Base-by-base conservation (phyloP, 2,797 vertebrate species). In the Taenioides sp. region DNA sequence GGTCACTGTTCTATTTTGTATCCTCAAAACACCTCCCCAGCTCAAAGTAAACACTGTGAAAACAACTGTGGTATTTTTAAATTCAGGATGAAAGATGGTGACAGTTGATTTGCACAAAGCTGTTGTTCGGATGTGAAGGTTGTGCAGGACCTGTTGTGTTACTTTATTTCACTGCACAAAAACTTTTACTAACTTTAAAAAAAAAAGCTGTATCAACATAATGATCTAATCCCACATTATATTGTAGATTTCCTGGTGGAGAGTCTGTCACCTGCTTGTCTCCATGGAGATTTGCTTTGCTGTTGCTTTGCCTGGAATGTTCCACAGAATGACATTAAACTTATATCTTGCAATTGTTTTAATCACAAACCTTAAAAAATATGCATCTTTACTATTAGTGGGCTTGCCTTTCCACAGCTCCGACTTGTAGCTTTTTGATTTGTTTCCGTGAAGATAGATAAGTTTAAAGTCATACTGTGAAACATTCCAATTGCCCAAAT, bases 1-100 rank as follows among this genome's bases (percentile, higher is more conserved):
- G 70, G 73, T 60, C 69, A 2, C 74, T 76, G 77, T 81, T 84
- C 71, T 6, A 52, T 20, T 59, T 72, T 34, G 66, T 68, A 63
- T 57, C 71, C 77, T 16, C 67, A 28, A 37, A 77, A 73, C 74
- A 72, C 23, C 55, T 43, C 37, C 63, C 61, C 63, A 67, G 61
- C 12, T 82, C 67, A 73, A 76, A 74, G 73, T 71, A 11, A 73
- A 37, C 61, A 74, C 74, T 61, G 79, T 69, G 1, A 52, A 37
- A 74, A 79, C 50, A 37, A 55, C 23, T 9, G 0, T 61, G 71
- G 69, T 76, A 59, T 76, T 79, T 79, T 80, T 69, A 67, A 69
- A 73, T 74, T 54, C 72, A 65, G 58, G 37, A 75, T 65, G 67
- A 66, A 62, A 75, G 65, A 70, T 61, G 0, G 27, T 25, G 61